Base-by-base conservation (phyloP, 2,888 invertebrate genomes). In the Drosophila austrosaltans region DNA sequence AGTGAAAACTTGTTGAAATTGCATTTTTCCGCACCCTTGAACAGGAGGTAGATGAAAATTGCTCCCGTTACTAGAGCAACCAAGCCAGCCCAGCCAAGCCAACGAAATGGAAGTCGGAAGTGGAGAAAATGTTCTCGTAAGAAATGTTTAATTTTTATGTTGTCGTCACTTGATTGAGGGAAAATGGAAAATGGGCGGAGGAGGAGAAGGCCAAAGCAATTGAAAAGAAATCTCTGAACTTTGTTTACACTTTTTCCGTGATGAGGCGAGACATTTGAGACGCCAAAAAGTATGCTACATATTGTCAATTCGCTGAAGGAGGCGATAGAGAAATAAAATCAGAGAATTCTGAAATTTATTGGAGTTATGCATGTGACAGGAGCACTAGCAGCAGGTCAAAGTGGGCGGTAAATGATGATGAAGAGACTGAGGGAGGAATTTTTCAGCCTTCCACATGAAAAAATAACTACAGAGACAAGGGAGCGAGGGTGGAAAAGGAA, bases 1-100 rank as follows among this genome's bases (percentile, higher is more conserved):
- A 86, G 85, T 82, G 25, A 74, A 88, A 88, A 86, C 87, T 89
- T 89, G 87, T 87, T 84, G 85, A 87, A 84, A 86, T 89, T 86
- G 85, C 85, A 86, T 86, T 86, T 89, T 89, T 89, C 87, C 85
- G 85, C 85, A 87, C 82, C 89, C 89, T 87, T 89, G 89, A 87
- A 75, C 85, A 87, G 72, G 63, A 48, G 48, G 58, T 77, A 80
- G 66, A 69, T 73, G 76, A 82, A 82, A 79, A 85, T 73, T 78
- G 76, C 73, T 76, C 65, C 69, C 72, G 87, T 83, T 82, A 69
- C 82, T 69, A 66, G 68, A 73, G 66, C 75, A 79, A 80, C 80
- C 7, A 16, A 36, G 8, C 82, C 68, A 66, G 68, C 72, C 66
- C 75, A 79, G 79, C 82, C 7, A 16, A 59, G 22, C 58, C 64